Base-by-base conservation (phyloP, 1,140 invertebrate genomes). In the Cyrtorhinus lividipennis region DNA sequence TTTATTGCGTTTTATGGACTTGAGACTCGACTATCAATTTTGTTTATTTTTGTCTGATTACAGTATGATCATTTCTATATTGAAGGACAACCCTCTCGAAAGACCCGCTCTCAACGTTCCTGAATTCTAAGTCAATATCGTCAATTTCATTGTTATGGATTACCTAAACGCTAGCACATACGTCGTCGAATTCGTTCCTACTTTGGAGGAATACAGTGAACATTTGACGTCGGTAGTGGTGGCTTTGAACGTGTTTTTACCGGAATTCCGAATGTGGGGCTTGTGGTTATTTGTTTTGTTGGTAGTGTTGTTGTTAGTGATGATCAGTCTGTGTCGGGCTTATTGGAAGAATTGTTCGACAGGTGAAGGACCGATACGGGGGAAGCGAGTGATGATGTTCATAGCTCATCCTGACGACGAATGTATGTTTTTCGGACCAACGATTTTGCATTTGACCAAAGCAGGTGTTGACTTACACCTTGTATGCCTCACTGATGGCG, bases 381-480 rank as follows among this genome's bases (percentile, higher is more conserved):
- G 30, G 2, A 65, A 65, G 25, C 45, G 87, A 68, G 79, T 93
- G 38, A 73, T 97, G 18, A 72, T 98, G 30, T 82, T 96, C 0
- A 90, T 82, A 13, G 92, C 94, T 23, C 95, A 98, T 79, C 95
- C 95, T 8, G 95, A 97, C 75, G 92, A 95, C 72, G 95, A 98
- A 73, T 92, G 90, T 66, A 98, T 98, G 95, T 98, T 98, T 74
- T 98, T 98, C 74, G 91, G 91, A 0, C 95, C 95, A 5, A 83
- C 90, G 22, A 83, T 98, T 64, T 78, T 90, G 64, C 81, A 79
- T 72, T 79, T 84, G 38, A 74, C 73, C n/a, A 77, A 81, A 27
- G 78, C 77, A 66, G 78, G 75, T 67, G 83, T 75, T 68, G 76
- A 80, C 67, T 78, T 95, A 48, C 86, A 88, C 72, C 67, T 98